These are phyloP conservation scores for Somateria mollissima DNA, from an alignment of 2,797 vertebrate species.

Conservation along the genomic window DNA sequence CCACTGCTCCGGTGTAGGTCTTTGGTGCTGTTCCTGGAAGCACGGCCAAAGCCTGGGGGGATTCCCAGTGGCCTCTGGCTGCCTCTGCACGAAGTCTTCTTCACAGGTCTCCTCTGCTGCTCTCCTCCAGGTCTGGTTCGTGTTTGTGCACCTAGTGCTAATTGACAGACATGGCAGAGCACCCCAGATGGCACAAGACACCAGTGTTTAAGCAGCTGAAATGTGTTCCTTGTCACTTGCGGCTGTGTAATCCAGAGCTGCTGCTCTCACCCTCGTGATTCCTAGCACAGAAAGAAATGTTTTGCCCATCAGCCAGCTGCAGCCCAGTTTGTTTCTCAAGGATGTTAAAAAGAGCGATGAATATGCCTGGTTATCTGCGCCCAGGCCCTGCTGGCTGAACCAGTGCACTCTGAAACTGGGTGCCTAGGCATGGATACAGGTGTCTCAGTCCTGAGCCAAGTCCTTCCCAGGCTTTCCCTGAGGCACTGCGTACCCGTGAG, in stretches of 20 bases:
- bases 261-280: background rate
- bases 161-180: background rate
- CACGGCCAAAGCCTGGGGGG: rapidly evolving
- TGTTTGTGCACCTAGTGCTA: background rate
- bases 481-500: background rate
- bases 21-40: background rate
- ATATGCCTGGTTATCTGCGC: background rate
- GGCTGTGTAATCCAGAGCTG: background rate
- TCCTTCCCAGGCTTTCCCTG: background rate
- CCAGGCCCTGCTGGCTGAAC: background rate
- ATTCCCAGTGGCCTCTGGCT: background rate
- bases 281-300: background rate
- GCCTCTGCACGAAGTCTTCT: background rate
- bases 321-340: background rate
- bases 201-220: background rate
- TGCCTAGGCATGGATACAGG: background rate
- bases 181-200: background rate
- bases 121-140: background rate
- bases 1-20: background rate
- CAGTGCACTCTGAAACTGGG: background rate
- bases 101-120: background rate
- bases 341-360: background rate
- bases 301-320: background rate
- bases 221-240: background rate
- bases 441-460: background rate